A percentile compares a stretch with the other conserved stretches of the same genome.
phyloP scores from a whole-genome alignment of 2,888 invertebrate species.

The Apamea monoglypha region DNA sequence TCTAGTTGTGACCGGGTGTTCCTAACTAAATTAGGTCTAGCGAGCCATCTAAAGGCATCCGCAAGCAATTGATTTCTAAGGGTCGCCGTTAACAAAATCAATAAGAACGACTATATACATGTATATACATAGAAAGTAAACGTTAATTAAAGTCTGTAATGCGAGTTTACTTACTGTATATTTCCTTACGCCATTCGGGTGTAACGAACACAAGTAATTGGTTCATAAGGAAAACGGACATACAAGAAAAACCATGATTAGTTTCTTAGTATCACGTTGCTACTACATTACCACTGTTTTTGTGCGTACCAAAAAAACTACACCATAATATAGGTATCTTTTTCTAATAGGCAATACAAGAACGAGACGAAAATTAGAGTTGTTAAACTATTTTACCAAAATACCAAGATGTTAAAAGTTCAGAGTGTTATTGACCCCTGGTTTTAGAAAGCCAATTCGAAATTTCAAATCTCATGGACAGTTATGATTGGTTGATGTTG shows the following conservation, averaged over 20 bases:
- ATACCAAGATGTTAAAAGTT: neutral
- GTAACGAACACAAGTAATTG: constrained; percentile 39
- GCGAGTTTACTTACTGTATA: constrained; percentile 10
- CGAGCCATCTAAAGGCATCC: neutral
- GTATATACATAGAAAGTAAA: neutral
- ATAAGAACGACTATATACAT: neutral
- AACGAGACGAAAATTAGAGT: constrained; percentile 11
- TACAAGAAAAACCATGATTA: constrained; percentile 36
- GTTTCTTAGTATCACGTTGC: constrained; percentile 33
- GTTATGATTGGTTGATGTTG: neutral
- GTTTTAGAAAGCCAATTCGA: neutral
- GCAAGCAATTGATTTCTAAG: neutral
- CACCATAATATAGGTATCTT: neutral
- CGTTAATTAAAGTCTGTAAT: constrained; percentile 6
- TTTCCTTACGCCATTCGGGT: neutral
- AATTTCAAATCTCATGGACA: neutral
- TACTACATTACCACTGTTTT: constrained; percentile 17
- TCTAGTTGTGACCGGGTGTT: neutral
- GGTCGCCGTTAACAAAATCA: neutral
- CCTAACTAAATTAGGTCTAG: neutral
- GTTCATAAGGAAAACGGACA: constrained; percentile 33
- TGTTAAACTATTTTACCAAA: constrained; percentile 12
- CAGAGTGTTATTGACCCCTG: constrained; percentile 7
- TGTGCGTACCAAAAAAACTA: constrained; percentile 1
- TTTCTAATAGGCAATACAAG: neutral